Percentiles rank a stretch among this genome's conserved stretches.
These are phyloP conservation scores for Hipparchia sbordonii DNA, from an alignment of 2,888 invertebrate species.

Conservation along the genomic window DNA sequence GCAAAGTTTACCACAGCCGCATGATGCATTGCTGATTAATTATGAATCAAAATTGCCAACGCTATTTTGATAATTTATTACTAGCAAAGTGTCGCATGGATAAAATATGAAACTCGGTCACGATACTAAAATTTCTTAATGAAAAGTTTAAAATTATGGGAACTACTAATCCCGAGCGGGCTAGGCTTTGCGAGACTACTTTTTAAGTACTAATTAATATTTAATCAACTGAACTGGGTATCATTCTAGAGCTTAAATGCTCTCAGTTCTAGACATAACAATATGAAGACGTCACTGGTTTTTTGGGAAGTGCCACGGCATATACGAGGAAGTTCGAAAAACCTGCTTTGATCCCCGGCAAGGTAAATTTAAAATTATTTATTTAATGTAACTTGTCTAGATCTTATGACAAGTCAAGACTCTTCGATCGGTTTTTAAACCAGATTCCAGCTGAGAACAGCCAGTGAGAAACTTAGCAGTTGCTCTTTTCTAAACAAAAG, in stretches of 20 bases:
- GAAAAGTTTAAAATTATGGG: slow-evolving; percentile 12
- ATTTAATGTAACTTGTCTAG: not conserved
- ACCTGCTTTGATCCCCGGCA: too few species aligned
- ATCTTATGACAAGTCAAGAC: not conserved
- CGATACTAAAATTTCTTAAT: not conserved
- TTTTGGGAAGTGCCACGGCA: too few species aligned
- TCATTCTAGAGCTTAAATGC: not conserved
- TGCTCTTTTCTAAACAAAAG: too few species aligned
- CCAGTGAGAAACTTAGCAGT: too few species aligned
- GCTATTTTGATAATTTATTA: slow-evolving; percentile 7
- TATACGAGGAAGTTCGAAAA: too few species aligned
- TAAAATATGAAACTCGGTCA: slow-evolving; percentile 18
- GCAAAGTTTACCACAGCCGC: slow-evolving; percentile 1
- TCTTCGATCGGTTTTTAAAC: not conserved
- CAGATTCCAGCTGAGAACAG: too few species aligned
- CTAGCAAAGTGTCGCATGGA: slow-evolving; percentile 10
- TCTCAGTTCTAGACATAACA: not conserved
- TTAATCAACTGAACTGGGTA: not conserved
- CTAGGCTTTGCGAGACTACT: not conserved
- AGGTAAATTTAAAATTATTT: too few species aligned
- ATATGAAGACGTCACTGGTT: not conserved
- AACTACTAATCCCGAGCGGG: not conserved
- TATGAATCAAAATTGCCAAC: slow-evolving; percentile 15
- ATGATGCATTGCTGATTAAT: slow-evolving; percentile 13
- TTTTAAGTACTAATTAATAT: slow-evolving; percentile 6